Conservation (phyloP, 2,888 invertebrate species). For the Perithous albicinctus region DNA sequence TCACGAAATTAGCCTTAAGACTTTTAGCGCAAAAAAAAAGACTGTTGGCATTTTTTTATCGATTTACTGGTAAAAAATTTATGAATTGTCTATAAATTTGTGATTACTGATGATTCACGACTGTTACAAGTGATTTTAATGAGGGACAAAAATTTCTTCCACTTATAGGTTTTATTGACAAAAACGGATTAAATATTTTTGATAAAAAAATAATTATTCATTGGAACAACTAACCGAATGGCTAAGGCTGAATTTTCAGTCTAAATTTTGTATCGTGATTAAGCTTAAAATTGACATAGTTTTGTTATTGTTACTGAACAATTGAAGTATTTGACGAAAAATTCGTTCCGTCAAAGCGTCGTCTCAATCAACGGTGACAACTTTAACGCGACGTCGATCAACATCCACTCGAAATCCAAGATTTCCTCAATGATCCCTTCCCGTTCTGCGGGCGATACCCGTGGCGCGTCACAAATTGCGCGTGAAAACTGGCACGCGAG, state of each 20-base stretch:
- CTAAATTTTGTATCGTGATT: no score
- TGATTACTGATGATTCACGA: no score
- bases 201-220: no score
- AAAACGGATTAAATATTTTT: no score
- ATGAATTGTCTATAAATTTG: no score
- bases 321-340: not conserved
- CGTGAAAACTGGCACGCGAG: conserved; percentile 49
- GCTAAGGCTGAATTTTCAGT: no score
- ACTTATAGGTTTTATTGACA: no score
- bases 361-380: not conserved
- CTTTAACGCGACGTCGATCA: not conserved
- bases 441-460: conserved; percentile 8
- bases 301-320: not conserved
- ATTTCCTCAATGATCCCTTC: not conserved
- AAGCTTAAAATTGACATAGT: no score
- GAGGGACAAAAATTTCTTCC: no score
- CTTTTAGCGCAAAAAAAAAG: not conserved
- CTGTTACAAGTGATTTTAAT: no score
- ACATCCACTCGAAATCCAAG: not conserved
- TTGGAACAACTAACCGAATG: no score
- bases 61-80: not conserved
- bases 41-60: no score
- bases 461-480: conserved; percentile 37
- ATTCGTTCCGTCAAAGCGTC: not conserved
- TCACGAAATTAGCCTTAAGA: not conserved